Evolutionary conservation across 2,797 vertebrate species (phyloP).

Genomic region (Mormyrus hasselquistii): DNA sequence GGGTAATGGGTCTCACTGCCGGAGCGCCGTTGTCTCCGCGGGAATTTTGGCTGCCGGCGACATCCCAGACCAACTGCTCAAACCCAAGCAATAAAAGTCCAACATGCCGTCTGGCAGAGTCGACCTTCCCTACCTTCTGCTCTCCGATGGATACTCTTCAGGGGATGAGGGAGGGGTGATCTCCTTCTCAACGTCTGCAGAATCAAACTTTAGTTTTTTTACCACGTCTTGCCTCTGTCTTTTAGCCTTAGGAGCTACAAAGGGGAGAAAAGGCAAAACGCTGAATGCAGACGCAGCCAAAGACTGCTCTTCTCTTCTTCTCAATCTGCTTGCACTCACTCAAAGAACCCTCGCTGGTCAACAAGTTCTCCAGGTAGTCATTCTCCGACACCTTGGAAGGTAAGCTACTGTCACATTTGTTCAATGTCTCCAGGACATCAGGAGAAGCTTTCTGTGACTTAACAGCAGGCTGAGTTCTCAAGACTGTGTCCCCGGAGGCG

Average conservation of each 20-base stretch:
- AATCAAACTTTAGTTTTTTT: constrained; percentile 71
- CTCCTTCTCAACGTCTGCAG: constrained; percentile 15
- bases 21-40: constrained; percentile 29
- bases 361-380: constrained; percentile 41
- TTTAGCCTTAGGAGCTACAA: constrained; percentile 66
- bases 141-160: constrained; percentile 36
- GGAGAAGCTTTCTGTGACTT: not conserved
- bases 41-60: not conserved
- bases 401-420: constrained; percentile 6
- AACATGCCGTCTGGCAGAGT: not conserved
- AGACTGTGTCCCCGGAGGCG: constrained; percentile 23
- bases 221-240: constrained; percentile 65
- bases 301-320: not conserved
- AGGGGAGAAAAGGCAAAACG: not conserved
- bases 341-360: constrained; percentile 31
- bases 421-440: not conserved
- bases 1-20: not conserved
- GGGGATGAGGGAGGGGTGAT: constrained; percentile 67
- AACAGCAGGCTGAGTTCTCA: constrained; percentile 2
- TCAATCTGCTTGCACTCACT: constrained; percentile 48
- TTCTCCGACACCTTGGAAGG: not conserved
- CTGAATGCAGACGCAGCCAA: not conserved
- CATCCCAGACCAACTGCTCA: not conserved
- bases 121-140: constrained; percentile 49
- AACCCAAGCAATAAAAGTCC: not conserved